phyloP scores from a whole-genome alignment of 2,888 invertebrate genomes.

The Phlogophora meticulosa region DNA sequence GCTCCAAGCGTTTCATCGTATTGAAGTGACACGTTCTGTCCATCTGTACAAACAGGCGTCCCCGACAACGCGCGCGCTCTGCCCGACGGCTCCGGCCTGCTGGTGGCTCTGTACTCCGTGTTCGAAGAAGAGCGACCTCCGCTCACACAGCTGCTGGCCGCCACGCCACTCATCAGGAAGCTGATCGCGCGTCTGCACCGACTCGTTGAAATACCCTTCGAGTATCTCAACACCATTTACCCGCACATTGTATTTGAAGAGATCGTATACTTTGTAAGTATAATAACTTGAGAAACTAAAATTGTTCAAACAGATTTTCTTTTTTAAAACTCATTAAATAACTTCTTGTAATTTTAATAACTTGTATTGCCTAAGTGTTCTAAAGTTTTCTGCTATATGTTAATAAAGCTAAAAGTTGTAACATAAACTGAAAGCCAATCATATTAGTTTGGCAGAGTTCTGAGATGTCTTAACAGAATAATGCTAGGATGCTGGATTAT shows the following conservation, averaged over 20 bases:
- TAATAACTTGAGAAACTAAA: neutral
- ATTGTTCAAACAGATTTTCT: too few species aligned
- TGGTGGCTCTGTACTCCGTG: conserved; percentile 91
- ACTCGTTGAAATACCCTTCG: conserved; percentile 92
- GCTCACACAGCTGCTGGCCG: conserved; percentile 88
- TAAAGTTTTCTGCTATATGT: too few species aligned
- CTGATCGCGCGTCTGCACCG: conserved; percentile 92
- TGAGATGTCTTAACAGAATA: too few species aligned
- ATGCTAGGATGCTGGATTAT: too few species aligned
- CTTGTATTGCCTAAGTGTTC: too few species aligned
- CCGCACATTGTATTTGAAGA: conserved; percentile 93
- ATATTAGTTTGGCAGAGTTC: too few species aligned
- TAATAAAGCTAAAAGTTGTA: too few species aligned
- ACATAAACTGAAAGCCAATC: too few species aligned
- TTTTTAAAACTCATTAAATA: too few species aligned
- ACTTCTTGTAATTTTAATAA: too few species aligned
- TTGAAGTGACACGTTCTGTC: conserved; percentile 12
- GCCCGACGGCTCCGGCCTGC: conserved; percentile 93
- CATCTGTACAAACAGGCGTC: conserved; percentile 74
- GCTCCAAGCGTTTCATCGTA: conserved; percentile 1
- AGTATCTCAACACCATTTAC: conserved; percentile 91
- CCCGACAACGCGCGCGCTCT: conserved; percentile 92
- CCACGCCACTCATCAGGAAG: conserved; percentile 92
- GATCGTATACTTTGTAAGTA: conserved; percentile 91
- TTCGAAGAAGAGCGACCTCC: conserved; percentile 91